Base-by-base conservation (phyloP, 2,113 vertebrate genomes). In the Danionella cerebrum region DNA sequence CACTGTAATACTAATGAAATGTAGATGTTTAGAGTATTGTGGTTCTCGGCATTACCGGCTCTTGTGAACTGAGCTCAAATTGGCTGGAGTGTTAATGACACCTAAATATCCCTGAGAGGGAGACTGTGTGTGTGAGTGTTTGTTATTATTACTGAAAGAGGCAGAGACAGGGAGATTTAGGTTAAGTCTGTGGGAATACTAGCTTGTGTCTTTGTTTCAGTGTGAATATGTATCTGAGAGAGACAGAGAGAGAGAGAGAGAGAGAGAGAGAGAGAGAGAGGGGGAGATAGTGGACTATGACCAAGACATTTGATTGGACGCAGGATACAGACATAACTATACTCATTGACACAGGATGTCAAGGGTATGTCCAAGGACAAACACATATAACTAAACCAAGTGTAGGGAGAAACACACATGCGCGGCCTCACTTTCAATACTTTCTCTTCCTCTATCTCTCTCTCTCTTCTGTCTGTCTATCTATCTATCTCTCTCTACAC, bases 311-410 rank as follows among this genome's bases (percentile, higher is more conserved):
- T 75, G 70, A 83, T 73, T 81, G 76, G 75, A 80, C 75, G 59
- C 64, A 76, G 52, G 75, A 76, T 79, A 69, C 50, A 89, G 83
- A 85, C 83, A 86, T 29, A 83, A 85, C 66, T 77, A 76, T 79
- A 84, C 81, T 68, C 62, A 48, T 45, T 60, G 44, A 72, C 71
- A 57, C 12, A 21, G 74, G 76, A 83, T 77, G 76, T 77, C 78
- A 87, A 84, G 75, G 79, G 65, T 81, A 1, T 3, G 65, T 53
- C 71, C 69, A 77, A 64, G 44, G 70, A 78, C 75, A 66, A 78
- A 65, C 73, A 76, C 74, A 63, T 79, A 69, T 19, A 29, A 75
- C 39, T 70, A 74, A 60, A 63, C 60, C 36, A 68, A 64, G 39
- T 21, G 35, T 54, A 63, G 52, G 67, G 33, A 67, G 53, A 47